A percentile compares a stretch with the other conserved stretches of the same genome.
These are phyloP conservation scores for Ferdinandea cuprea DNA, from an alignment of 2,888 invertebrate species.

Conservation along the genomic window DNA sequence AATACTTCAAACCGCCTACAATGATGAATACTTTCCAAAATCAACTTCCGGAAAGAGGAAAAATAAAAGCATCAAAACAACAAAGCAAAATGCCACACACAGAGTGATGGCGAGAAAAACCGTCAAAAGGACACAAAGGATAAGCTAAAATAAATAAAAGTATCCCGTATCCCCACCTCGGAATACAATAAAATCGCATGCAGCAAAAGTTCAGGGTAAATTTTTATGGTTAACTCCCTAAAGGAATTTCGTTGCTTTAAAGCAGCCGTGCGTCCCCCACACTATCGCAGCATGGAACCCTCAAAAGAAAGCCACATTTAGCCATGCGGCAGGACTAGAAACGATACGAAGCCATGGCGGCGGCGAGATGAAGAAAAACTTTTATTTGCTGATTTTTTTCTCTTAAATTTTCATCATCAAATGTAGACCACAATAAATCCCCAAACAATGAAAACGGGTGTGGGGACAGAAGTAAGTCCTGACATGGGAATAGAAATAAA, in stretches of 20 bases:
- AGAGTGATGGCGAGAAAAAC: not conserved
- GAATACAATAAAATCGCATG: constrained; percentile 35
- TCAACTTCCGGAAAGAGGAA: no score
- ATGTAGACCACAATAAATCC: constrained; percentile 63
- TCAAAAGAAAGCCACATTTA: constrained; percentile 11
- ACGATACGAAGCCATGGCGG: constrained; percentile 13
- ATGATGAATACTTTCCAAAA: no score
- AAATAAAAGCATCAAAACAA: no score
- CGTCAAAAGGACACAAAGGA: constrained; percentile 1
- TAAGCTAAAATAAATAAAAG: not conserved
- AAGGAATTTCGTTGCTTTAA: constrained; percentile 24
- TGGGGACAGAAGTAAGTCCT: not conserved
- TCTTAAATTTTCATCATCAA: constrained; percentile 49
- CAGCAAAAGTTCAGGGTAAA: constrained; percentile 37
- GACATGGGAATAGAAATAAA: constrained; percentile 19
- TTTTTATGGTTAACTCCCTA: constrained; percentile 31
- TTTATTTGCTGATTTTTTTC: constrained; percentile 54
- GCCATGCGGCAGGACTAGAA: constrained; percentile 6
- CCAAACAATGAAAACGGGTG: constrained; percentile 27
- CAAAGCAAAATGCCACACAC: no score
- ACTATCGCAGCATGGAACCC: not conserved
- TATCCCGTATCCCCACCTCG: not conserved
- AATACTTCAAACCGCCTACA: no score
- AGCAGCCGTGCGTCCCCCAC: not conserved
- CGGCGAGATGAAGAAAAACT: constrained; percentile 28